Evolutionary conservation across 2,113 vertebrate genomes (phyloP).

Genomic region (Terrapene triunguis): DNA sequence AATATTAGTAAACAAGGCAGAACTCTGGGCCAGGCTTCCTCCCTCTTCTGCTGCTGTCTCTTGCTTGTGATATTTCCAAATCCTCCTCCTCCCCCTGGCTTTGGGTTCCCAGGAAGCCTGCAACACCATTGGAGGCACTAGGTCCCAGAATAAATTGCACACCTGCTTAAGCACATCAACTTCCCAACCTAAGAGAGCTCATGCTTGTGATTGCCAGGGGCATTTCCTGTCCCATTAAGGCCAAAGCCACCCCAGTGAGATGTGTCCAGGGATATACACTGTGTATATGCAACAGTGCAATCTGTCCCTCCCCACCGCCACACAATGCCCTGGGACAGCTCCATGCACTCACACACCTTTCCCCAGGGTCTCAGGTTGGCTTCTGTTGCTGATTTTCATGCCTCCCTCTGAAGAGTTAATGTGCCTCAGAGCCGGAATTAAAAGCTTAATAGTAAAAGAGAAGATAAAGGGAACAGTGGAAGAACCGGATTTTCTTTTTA

Average conservation of each 20-base stretch:
- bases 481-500: conserved; percentile 72
- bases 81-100: background rate
- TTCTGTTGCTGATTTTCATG: background rate
- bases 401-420: background rate
- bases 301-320: background rate
- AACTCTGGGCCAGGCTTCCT: background rate
- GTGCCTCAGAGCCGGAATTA: conserved; percentile 24
- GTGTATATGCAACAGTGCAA: background rate
- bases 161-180: fast-evolving
- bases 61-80: background rate
- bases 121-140: fast-evolving
- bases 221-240: background rate
- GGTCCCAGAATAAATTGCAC: background rate
- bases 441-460: conserved; percentile 24
- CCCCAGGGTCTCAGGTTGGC: background rate
- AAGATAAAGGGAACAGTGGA: conserved; percentile 38
- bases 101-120: background rate
- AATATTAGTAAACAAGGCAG: background rate
- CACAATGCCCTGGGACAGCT: background rate
- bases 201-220: background rate
- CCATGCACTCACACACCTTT: background rate
- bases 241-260: background rate
- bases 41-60: background rate
- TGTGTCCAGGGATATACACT: background rate
- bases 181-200: background rate